Percentiles rank a stretch among this genome's conserved stretches.
Evolutionary conservation across 1,140 invertebrate species (phyloP).

Genomic region (Chironomus striatipennis): DNA sequence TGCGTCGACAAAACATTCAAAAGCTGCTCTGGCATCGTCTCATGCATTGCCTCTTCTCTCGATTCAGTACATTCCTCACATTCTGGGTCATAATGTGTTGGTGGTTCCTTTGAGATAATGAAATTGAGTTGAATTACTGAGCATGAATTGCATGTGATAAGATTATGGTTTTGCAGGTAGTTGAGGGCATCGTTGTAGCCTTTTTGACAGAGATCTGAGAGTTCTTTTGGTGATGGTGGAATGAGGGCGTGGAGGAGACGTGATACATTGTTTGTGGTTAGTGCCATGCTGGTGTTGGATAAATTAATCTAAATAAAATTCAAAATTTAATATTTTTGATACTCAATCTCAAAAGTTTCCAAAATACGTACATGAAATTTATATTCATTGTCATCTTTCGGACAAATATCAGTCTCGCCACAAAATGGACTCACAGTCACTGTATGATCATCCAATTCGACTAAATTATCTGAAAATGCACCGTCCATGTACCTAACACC

Average conservation of each 20-base stretch:
- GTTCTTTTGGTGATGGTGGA: constrained; percentile 85
- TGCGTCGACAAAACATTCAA: constrained; percentile 83
- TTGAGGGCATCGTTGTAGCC: constrained; percentile 93
- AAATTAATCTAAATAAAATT: constrained; percentile 65
- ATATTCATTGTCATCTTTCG: constrained; percentile 77
- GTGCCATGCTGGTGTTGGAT: constrained; percentile 90
- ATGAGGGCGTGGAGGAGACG: constrained; percentile 85
- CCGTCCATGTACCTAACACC: constrained; percentile 94
- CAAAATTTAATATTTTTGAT: constrained; percentile 20
- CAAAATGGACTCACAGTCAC: constrained; percentile 96
- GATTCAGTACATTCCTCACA: constrained; percentile 76
- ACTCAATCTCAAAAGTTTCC: constrained; percentile 22
- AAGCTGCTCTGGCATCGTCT: constrained; percentile 75
- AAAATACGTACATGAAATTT: constrained; percentile 60
- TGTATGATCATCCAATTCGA: constrained; percentile 87
- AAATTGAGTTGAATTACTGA: constrained; percentile 74
- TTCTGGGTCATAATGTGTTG: constrained; percentile 64
- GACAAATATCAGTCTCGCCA: constrained; percentile 97
- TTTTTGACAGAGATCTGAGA: constrained; percentile 93
- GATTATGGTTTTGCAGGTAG: constrained; percentile 85
- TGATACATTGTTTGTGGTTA: constrained; percentile 86
- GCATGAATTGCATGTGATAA: constrained; percentile 77
- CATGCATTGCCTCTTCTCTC: constrained; percentile 76
- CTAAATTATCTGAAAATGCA: constrained; percentile 92
- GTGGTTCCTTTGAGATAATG: constrained; percentile 54